A percentile compares a stretch with the other conserved stretches of the same genome.
Evolutionary conservation across 2,888 invertebrate species (phyloP).

Genomic region (Mactromeris polynyma): DNA sequence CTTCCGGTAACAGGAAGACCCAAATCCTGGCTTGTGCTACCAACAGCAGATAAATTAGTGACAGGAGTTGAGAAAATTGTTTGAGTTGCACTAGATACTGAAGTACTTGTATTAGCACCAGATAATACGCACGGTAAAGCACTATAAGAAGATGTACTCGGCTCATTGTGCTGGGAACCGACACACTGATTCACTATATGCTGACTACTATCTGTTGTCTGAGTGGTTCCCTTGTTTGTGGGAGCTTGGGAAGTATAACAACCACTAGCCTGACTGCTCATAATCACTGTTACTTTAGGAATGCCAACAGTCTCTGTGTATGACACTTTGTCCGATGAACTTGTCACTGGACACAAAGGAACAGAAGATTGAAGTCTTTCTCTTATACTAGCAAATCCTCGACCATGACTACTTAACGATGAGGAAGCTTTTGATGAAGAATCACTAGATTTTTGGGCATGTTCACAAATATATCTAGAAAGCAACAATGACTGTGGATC

Average conservation of each 20-base stretch:
- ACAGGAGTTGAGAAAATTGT: not conserved
- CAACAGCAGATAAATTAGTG: not conserved
- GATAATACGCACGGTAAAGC: not conserved
- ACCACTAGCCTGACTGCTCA: conserved; percentile 29
- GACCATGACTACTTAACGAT: not conserved
- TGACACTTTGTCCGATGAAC: not conserved
- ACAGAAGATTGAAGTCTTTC: conserved; percentile 56
- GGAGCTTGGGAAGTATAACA: not conserved
- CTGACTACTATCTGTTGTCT: not conserved
- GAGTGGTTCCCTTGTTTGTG: not conserved
- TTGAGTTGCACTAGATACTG: not conserved
- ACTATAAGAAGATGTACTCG: not conserved
- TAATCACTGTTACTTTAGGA: conserved; percentile 59
- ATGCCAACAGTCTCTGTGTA: conserved; percentile 28
- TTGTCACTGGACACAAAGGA: conserved; percentile 28
- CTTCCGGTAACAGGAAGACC: not conserved
- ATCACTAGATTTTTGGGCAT: conserved; percentile 16
- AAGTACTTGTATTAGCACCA: not conserved
- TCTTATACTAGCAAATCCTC: conserved; percentile 55
- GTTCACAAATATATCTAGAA: conserved; percentile 38
- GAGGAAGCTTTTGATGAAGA: not conserved
- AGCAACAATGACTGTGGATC: conserved; percentile 9
- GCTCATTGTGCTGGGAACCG: not conserved
- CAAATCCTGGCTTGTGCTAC: not conserved
- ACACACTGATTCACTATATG: not conserved